Evolutionary conservation across 1,140 invertebrate species (phyloP), one percentile per base, ranked within the genome.

Genomic region (Limonius californicus): DNA sequence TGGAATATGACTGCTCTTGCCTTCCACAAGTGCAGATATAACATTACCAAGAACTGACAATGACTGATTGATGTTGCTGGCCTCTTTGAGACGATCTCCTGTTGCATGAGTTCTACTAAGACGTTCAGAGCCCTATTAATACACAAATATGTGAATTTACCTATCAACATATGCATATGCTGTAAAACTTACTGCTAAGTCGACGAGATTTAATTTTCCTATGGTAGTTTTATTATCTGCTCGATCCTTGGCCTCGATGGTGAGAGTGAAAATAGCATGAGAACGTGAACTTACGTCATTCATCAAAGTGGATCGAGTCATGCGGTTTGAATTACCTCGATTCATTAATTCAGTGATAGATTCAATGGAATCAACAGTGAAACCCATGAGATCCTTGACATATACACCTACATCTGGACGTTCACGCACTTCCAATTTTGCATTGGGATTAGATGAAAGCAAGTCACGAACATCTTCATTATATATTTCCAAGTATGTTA

Each of bases 221-320:
- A 89, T 88, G 47, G 87, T 83, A 14, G 89, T 88, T 68, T 84
- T 84, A 42, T 82, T 78, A 79, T 90, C 80, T 80, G 95, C 82
- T 80, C 83, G 78, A 82, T 87, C 89, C 71, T 91, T 94, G 71
- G 94, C 91, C 80, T 99, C 97, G 30, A 99, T 91, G 0, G 95
- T 98, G 18, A 99, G 92, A 54, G 96, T 93, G 79, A 99, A 99
- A 61, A 99, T 99, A 19, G 97, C 97, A 83, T 99, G 98, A 0
- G 96, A 98, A 15, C 97, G 79, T 0, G 95, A 98, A 70, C 94
- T 97, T 74, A 98, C 94, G 66, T 95, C 91, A 79, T 99, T 99
- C 97, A 99, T 99, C 71, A 98, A 95, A 0, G 98, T 99, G 0
- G 95, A 89, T 0, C 93, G 93, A 1, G 80, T 80, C 11, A 78